Percentiles rank a stretch among this genome's conserved stretches.
Conservation (phyloP, 1,140 invertebrate genomes). For the Maniola jurtina region DNA sequence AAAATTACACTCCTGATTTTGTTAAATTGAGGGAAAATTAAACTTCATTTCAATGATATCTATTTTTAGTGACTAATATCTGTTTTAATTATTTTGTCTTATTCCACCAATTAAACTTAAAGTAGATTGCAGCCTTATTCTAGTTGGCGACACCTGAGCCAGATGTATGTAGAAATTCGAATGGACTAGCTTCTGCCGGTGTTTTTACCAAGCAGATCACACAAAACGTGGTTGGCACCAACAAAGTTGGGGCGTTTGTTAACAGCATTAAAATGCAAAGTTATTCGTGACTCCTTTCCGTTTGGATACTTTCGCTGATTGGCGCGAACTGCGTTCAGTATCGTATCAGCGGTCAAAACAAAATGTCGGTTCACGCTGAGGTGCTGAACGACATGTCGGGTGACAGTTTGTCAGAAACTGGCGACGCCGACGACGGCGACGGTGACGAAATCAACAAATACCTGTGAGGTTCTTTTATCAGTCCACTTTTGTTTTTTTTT, state of each 20-base stretch:
- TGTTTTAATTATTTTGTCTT: too few species aligned
- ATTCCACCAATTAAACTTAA: too few species aligned
- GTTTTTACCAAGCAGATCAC: too few species aligned
- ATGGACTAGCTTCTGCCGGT: too few species aligned
- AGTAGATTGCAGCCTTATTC: too few species aligned
- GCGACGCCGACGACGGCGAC: background rate
- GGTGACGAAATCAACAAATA: slow-evolving; percentile 23
- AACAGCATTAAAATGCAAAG: slow-evolving; percentile 24
- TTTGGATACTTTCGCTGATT: slow-evolving; percentile 37
- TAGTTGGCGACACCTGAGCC: too few species aligned
- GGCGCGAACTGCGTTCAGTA: slow-evolving; percentile 27
- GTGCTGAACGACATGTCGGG: slow-evolving; percentile 26
- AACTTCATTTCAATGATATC: too few species aligned
- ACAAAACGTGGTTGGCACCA: background rate
- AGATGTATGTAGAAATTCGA: too few species aligned
- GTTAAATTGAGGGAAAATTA: too few species aligned
- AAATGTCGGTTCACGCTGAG: slow-evolving; percentile 26
- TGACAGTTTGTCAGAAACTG: slow-evolving; percentile 29
- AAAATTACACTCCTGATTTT: too few species aligned
- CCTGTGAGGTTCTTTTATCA: slow-evolving; percentile 26
- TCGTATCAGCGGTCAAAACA: slow-evolving; percentile 29
- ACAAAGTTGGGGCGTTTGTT: slow-evolving; percentile 2
- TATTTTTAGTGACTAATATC: too few species aligned
- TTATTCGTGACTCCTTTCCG: slow-evolving; percentile 27
- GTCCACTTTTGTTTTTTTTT: slow-evolving; percentile 13